Conservation (phyloP, 2,888 invertebrate species). For the Drosophila mercatorum region DNA sequence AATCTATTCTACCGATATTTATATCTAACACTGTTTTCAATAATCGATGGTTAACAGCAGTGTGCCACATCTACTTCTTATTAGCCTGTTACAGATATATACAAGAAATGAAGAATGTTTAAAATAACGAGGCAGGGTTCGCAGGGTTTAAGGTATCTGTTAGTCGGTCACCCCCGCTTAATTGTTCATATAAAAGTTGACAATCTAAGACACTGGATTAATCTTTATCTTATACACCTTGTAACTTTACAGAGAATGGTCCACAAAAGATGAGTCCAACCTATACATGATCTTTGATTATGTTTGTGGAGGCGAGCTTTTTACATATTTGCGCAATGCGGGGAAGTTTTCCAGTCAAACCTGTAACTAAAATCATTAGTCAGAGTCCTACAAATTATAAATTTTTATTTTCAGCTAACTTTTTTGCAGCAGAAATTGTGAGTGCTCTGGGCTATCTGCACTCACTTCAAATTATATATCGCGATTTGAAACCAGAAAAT, state of each 20-base stretch:
- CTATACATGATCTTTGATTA: constrained; percentile 99
- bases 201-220: too few relatives aligned
- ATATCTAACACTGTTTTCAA: too few relatives aligned
- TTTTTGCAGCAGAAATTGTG: constrained; percentile 97
- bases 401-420: constrained; percentile 87
- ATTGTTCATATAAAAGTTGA: too few relatives aligned
- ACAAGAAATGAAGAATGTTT: too few relatives aligned
- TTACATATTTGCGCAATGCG: constrained; percentile 96
- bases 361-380: constrained; percentile 84
- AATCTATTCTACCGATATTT: too few relatives aligned
- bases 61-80: too few relatives aligned
- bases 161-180: too few relatives aligned
- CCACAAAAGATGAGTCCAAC: constrained; percentile 94
- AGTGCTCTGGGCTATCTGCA: constrained; percentile 97
- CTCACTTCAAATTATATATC: constrained; percentile 93
- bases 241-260: constrained; percentile 91
- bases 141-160: too few relatives aligned
- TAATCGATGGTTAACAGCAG: too few relatives aligned
- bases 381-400: neutral
- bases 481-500: constrained; percentile 97
- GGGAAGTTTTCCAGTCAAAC: constrained; percentile 94
- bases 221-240: neutral
- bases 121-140: too few relatives aligned
- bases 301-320: constrained; percentile 98
- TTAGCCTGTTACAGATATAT: too few relatives aligned